These are phyloP conservation scores for Pipistrellus pygmaeus DNA, from an alignment of 2,797 vertebrate species.

Conservation along the genomic window DNA sequence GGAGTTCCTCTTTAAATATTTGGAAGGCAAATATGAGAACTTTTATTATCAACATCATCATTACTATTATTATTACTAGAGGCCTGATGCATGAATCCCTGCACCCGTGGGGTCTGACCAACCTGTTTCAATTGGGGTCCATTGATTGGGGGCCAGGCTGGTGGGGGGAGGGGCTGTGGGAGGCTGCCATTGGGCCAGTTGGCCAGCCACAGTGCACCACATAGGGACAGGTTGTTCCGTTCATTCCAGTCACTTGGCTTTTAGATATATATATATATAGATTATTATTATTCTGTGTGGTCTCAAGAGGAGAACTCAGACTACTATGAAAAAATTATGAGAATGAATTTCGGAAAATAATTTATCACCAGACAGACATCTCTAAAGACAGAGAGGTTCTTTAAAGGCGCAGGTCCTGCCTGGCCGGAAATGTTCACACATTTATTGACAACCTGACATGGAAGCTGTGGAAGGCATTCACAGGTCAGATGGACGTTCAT, in stretches of 20 bases:
- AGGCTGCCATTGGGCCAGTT: no score
- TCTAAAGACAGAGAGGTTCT: neutral
- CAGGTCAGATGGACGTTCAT: neutral
- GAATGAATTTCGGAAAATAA: neutral
- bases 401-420: neutral
- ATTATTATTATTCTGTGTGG: neutral
- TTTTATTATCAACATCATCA: neutral
- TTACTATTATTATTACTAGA: no score
- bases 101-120: no score
- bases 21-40: neutral
- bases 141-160: no score
- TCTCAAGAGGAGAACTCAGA: neutral
- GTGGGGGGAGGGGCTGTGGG: no score
- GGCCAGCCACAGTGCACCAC: no score
- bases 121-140: no score
- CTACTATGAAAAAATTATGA: neutral
- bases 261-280: no score
- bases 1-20: neutral
- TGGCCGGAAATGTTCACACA: neutral
- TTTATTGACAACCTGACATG: no score
- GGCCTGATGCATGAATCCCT: no score
- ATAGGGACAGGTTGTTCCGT: no score
- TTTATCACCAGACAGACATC: neutral
- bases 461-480: neutral
- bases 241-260: no score